phyloP scores from a whole-genome alignment of 1,140 invertebrate species.

The Papilio polyxenes region DNA sequence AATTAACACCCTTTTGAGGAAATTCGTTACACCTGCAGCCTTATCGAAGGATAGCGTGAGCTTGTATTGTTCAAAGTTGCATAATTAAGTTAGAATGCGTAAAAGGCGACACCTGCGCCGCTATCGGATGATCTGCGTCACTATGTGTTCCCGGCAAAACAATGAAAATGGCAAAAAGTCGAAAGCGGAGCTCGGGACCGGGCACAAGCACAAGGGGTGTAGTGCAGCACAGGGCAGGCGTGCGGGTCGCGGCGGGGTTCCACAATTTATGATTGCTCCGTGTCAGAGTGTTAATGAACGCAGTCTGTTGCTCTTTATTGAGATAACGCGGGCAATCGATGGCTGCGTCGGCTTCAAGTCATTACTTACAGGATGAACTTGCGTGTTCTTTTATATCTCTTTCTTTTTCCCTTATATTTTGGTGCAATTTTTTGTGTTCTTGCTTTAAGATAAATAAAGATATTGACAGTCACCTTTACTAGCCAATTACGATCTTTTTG shows the following conservation, averaged over 20 bases:
- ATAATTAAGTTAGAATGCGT: constrained; percentile 75
- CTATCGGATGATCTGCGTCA: constrained; percentile 70
- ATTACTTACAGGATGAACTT: constrained; percentile 75
- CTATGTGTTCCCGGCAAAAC: constrained; percentile 74
- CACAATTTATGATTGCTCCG: constrained; percentile 78
- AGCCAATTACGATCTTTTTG: background rate
- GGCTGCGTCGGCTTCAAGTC: constrained; percentile 58
- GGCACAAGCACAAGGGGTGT: constrained; percentile 66
- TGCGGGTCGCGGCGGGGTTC: constrained; percentile 70
- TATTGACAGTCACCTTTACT: constrained; percentile 32
- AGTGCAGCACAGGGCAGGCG: constrained; percentile 60
- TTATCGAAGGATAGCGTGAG: constrained; percentile 50
- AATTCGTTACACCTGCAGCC: constrained; percentile 63
- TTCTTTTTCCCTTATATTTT: constrained; percentile 66
- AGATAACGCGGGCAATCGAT: constrained; percentile 78
- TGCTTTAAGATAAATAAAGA: constrained; percentile 50
- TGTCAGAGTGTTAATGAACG: constrained; percentile 79
- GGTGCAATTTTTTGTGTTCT: constrained; percentile 55
- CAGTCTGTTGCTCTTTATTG: constrained; percentile 79
- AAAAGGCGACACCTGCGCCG: constrained; percentile 73
- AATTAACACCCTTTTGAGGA: constrained; percentile 56
- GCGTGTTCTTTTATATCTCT: constrained; percentile 70
- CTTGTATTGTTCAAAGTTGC: constrained; percentile 65
- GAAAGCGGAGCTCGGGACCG: constrained; percentile 65
- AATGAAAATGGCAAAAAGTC: constrained; percentile 77